Base-by-base conservation (phyloP, 2,888 invertebrate genomes). In the Pyrgus malvae region DNA sequence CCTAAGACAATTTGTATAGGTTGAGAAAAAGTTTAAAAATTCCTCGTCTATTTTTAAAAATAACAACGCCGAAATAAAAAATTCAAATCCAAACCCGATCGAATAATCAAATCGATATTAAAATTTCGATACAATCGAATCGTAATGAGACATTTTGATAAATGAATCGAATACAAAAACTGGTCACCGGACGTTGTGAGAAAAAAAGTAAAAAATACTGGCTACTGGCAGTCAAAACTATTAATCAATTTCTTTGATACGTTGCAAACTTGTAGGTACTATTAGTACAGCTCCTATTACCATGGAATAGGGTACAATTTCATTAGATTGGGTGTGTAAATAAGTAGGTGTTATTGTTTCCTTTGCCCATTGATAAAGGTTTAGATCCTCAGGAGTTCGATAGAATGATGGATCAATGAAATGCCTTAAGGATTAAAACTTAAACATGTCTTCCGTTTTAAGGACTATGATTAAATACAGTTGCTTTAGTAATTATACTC, bases 181-280 rank as follows among this genome's bases (percentile, higher is more conserved):
- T 67, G 66, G 69, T 67, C 69, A 69, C 76, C 78, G 80, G 81
- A 80, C 76, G 76, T 69, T 66, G 59, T 58, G 64, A 69, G 67
- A 70, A 65, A 62, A 61, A 50, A 45, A 56, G 50, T 46, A 61
- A 60, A 54, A 54, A 63, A 53, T 44, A 35, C 25, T 48, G 55
- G 85, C 87, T 87, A 87, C 87, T 75, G 86, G 75, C 76, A 69
- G 70, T 59, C 65, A 57, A 63, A 67, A 72, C 83, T 76, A 87
- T 87, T 83, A 87, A 87, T 87, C 87, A 86, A 76, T 72, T 69
- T 74, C 70, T 76, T 78, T 75, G 66, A 54, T 61, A 57, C 72
- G 72, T 60, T 68, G 71, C 64, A 64, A 65, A 56, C 14, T 54
- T 57, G 38, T 4, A 11, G 31, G 17, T 45, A n/a, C 46, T 3